Conservation (phyloP, 1,140 invertebrate genomes). For the Mizuhopecten yessoensis region DNA sequence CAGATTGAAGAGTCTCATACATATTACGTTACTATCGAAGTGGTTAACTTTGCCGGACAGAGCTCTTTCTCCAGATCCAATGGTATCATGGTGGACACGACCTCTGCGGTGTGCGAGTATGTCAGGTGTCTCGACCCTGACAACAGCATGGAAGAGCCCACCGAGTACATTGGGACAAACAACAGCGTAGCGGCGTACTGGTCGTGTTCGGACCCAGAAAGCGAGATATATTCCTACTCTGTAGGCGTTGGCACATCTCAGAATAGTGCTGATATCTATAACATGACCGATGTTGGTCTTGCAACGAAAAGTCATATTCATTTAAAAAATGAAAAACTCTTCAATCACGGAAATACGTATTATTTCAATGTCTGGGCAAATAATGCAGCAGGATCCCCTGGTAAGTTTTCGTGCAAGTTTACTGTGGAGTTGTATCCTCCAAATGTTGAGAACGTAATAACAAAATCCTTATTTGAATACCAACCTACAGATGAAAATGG, state of each 20-base stretch:
- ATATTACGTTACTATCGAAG: constrained; percentile 63
- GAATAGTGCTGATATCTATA: constrained; percentile 53
- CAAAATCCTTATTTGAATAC: constrained; percentile 1
- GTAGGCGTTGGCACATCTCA: constrained; percentile 50
- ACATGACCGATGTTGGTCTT: constrained; percentile 45
- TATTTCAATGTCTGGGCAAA: constrained; percentile 55
- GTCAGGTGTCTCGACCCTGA: constrained; percentile 63
- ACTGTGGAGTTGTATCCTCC: constrained; percentile 60
- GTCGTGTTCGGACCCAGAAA: constrained; percentile 59
- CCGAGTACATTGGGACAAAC: constrained; percentile 60
- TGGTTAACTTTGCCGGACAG: constrained; percentile 62
- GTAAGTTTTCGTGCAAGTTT: constrained; percentile 61
- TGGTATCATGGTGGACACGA: constrained; percentile 64
- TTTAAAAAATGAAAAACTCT: neutral
- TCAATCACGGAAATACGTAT: constrained; percentile 52
- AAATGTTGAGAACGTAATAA: constrained; percentile 48
- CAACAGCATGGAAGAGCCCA: constrained; percentile 58
- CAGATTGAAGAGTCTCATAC: constrained; percentile 45
- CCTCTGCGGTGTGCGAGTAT: constrained; percentile 60
- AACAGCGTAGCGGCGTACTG: constrained; percentile 65
- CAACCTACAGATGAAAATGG: neutral
- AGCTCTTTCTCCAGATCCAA: constrained; percentile 55
- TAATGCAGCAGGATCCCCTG: constrained; percentile 58
- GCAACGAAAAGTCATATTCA: constrained; percentile 51
- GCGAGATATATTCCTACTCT: constrained; percentile 53